Evolutionary conservation across 1,140 invertebrate species (phyloP).

Genomic region (Drosophila parvula): DNA sequence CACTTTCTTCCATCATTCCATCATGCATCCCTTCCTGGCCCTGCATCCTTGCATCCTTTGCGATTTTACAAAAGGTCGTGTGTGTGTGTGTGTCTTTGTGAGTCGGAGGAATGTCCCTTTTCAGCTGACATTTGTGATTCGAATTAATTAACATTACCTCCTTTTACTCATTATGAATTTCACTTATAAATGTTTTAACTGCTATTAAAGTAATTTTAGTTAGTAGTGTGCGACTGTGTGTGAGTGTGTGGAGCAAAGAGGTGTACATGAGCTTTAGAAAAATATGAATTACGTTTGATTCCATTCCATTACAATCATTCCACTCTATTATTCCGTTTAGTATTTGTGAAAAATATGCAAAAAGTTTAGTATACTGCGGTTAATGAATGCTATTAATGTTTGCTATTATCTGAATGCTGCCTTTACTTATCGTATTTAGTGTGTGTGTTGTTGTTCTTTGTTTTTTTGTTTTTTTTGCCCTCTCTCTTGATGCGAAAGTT

Average conservation of each 20-base stretch:
- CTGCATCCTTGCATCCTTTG: slow-evolving; percentile 26
- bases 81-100: slow-evolving; percentile 29
- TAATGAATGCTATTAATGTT: slow-evolving; percentile 42
- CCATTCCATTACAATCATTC: slow-evolving; percentile 42
- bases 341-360: slow-evolving; percentile 48
- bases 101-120: slow-evolving; percentile 15
- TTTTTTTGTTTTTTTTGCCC: slow-evolving; percentile 6
- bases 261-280: slow-evolving; percentile 79
- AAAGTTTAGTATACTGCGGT: slow-evolving; percentile 47
- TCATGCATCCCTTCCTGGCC: not conserved
- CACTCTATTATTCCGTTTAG: slow-evolving; percentile 41
- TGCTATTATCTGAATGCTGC: slow-evolving; percentile 39
- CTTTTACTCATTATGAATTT: slow-evolving; percentile 34
- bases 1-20: slow-evolving; percentile 11
- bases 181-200: slow-evolving; percentile 68
- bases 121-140: slow-evolving; percentile 39
- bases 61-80: slow-evolving; percentile 38
- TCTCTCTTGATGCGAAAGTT: slow-evolving; percentile 40
- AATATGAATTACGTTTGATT: slow-evolving; percentile 64
- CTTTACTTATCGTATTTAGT: slow-evolving; percentile 15
- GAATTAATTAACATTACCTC: slow-evolving; percentile 37
- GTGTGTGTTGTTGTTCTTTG: too few species aligned
- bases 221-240: slow-evolving; percentile 55
- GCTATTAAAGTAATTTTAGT: slow-evolving; percentile 79
- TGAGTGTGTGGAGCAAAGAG: slow-evolving; percentile 58